Evolutionary conservation across 2,888 invertebrate genomes (phyloP).

Genomic region (Zygothrica quintamaculata): DNA sequence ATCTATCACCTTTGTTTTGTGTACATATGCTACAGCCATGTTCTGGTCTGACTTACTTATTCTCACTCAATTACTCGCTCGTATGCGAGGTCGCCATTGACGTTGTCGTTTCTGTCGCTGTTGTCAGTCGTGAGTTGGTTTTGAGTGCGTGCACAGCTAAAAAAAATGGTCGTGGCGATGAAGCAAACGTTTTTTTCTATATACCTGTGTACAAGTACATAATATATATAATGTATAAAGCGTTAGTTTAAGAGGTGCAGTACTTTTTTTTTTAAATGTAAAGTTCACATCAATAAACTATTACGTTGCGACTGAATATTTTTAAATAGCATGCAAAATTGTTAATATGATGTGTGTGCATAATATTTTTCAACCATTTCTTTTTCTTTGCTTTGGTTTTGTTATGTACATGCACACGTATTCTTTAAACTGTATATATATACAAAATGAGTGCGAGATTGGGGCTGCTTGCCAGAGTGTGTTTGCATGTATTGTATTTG

Average conservation of each 20-base stretch:
- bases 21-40: slow-evolving; percentile 12
- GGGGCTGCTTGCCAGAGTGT: slow-evolving; percentile 44
- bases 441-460: slow-evolving; percentile 40
- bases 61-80: slow-evolving; percentile 28
- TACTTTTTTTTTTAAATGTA: slow-evolving; percentile 37
- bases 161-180: slow-evolving; percentile 45
- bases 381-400: slow-evolving; percentile 57
- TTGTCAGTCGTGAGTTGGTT: slow-evolving; percentile 75
- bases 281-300: slow-evolving; percentile 39
- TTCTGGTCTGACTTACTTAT: slow-evolving; percentile 46
- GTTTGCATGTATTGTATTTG: slow-evolving; percentile 38
- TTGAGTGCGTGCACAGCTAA: slow-evolving; percentile 75
- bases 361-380: slow-evolving; percentile 49
- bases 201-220: slow-evolving; percentile 50
- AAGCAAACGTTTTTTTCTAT: slow-evolving; percentile 32
- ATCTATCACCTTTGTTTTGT: not conserved
- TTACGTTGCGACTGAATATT: slow-evolving; percentile 27
- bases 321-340: slow-evolving; percentile 33
- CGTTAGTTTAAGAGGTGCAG: slow-evolving; percentile 40
- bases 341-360: slow-evolving; percentile 50
- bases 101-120: slow-evolving; percentile 42
- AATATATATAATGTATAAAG: slow-evolving; percentile 33
- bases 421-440: slow-evolving; percentile 35
- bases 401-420: slow-evolving; percentile 54
- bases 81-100: slow-evolving; percentile 52